Evolutionary conservation across 1,140 invertebrate species (phyloP).

Genomic region (Drosophila chauvacae): DNA sequence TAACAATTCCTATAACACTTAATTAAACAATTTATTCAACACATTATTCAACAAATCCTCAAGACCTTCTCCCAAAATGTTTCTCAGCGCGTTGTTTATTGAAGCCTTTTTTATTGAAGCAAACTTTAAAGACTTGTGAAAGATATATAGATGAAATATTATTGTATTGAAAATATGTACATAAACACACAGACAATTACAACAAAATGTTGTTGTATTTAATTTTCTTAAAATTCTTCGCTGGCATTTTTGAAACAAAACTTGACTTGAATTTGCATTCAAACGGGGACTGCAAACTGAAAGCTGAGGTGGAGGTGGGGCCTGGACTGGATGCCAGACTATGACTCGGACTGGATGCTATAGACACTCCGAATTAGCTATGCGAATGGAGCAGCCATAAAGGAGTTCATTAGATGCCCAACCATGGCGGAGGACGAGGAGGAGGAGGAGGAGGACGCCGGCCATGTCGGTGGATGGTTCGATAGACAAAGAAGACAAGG

Average conservation of each 20-base stretch:
- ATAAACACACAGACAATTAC: background rate
- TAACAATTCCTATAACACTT: background rate
- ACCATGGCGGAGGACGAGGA: background rate
- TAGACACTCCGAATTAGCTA: constrained; percentile 44
- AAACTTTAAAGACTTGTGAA: background rate
- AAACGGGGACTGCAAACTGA: constrained; percentile 5
- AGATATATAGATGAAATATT: background rate
- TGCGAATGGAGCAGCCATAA: constrained; percentile 51
- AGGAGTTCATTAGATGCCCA: constrained; percentile 59
- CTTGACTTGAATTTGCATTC: constrained; percentile 7
- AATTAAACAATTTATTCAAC: background rate
- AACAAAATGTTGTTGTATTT: background rate
- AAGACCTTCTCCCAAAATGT: too few relatives aligned
- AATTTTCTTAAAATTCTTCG: constrained; percentile 4
- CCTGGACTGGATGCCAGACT: background rate
- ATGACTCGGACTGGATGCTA: background rate
- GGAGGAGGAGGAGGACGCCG: constrained; percentile 2
- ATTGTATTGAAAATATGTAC: background rate
- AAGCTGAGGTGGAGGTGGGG: too few relatives aligned
- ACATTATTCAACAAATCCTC: too few relatives aligned
- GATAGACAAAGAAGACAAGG: constrained; percentile 49
- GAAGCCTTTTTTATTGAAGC: too few relatives aligned
- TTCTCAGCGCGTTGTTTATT: too few relatives aligned
- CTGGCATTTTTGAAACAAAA: constrained; percentile 2
- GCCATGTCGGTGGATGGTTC: constrained; percentile 27